Base-by-base conservation (phyloP, 1,140 invertebrate species). In the Caenorhabditis briggsae region DNA sequence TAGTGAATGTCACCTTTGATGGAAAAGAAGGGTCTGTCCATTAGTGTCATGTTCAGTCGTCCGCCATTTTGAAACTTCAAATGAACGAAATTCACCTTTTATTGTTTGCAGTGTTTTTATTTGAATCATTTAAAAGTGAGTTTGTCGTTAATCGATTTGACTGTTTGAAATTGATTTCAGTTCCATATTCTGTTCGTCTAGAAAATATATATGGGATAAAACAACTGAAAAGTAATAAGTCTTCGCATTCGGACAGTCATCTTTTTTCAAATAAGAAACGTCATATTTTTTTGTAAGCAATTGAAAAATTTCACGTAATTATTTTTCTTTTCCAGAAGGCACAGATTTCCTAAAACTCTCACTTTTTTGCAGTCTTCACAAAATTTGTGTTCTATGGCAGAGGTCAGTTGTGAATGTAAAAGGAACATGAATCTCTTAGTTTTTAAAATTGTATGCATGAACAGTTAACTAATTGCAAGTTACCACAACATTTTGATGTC, bases 171-270 rank as follows among this genome's bases (percentile, higher is more conserved):
- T 64, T 33, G 5, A n/a, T 70, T 46, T 46, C 46, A 78, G 70
- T 53, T 43, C 23, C 70, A 1, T 78, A 78, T 53, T 78, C 70
- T 8, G 6, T 20, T 5, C 50, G 53, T 50, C 70, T 53, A 23
- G 70, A 46, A 11, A 78, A 78, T n/a, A 78, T 78, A 18, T 78
- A 78, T 23, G 70, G 70, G 11, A 78, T 78, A n/a, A 41, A 78
- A 23, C 43, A 14, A n/a, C 41, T 78, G 11, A 20, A 20, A 2
- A 33, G 70, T 5, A 78, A 78, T 11, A 78, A 50, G 23, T 12
- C 43, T 2, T 23, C 12, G 6, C 43, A 78, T 11, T n/a, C 46
- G 2, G n/a, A 14, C 23, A 14, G 23, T 78, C 70, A 78, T 25
- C 70, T 53, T 50, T 78, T 78, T 53, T 78, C 46, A 46, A 50